These are phyloP conservation scores for Phaedon cochleariae DNA, from an alignment of 2,888 invertebrate species.

Conservation along the genomic window DNA sequence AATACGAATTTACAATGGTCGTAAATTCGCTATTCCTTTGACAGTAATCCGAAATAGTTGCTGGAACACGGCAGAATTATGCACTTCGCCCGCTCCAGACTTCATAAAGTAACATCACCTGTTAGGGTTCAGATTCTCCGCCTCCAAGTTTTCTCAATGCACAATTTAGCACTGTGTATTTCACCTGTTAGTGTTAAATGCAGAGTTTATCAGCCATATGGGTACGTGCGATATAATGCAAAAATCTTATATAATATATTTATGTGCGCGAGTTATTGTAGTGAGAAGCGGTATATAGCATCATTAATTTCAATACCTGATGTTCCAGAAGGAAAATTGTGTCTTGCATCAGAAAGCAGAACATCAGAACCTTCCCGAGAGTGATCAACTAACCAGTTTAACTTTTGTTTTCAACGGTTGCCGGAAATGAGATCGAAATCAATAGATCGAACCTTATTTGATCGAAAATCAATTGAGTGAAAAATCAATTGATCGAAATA, in stretches of 20 bases:
- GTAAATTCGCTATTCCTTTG: slow-evolving; percentile 33
- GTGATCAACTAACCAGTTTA: too few relatives aligned
- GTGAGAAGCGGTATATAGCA: too few relatives aligned
- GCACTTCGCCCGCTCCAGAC: slow-evolving; percentile 32
- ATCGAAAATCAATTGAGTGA: too few relatives aligned
- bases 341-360: too few relatives aligned
- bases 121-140: slow-evolving; percentile 27
- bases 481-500: too few relatives aligned
- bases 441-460: too few relatives aligned
- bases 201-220: slow-evolving; percentile 16
- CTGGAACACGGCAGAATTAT: slow-evolving; percentile 31
- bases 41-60: slow-evolving; percentile 36
- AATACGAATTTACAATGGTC: slow-evolving; percentile 35
- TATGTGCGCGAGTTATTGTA: neutral
- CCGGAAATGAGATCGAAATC: too few relatives aligned
- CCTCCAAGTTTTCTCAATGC: slow-evolving; percentile 31
- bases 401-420: too few relatives aligned
- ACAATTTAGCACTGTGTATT: slow-evolving; percentile 28
- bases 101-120: slow-evolving; percentile 37
- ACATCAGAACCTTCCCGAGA: too few relatives aligned
- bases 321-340: too few relatives aligned
- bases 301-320: too few relatives aligned
- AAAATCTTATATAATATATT: slow-evolving; percentile 6
- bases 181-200: slow-evolving; percentile 30
- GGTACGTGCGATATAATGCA: slow-evolving; percentile 11